Base-by-base conservation (phyloP, 2,797 vertebrate species). In the Selene dorsalis region DNA sequence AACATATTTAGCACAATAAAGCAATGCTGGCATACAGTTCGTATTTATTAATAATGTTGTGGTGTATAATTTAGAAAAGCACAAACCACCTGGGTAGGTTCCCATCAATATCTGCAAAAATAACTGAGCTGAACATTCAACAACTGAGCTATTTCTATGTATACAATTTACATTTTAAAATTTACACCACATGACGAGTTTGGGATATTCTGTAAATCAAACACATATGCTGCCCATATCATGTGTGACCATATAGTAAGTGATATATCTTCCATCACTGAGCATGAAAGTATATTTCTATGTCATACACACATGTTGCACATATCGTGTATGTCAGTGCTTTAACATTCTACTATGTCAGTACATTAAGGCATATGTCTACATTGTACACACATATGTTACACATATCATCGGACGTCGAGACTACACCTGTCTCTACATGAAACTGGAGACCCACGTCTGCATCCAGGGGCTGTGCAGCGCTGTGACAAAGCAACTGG, bases 381-480 rank as follows among this genome's bases (percentile, higher is more conserved):
- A 85, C 81, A 89, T 80, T 70, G 85, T 75, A 87, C 85, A 88
- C 91, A 90, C 87, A 91, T 71, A 88, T 91, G 91, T 88, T 91
- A 72, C 90, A 84, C 87, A 92, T 90, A 91, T 91, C 90, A 90
- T 88, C 85, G 79, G 89, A 88, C 80, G 71, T 80, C 67, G 41
- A 87, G 83, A 84, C 91, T 91, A 91, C 93, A 94, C 93, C 94
- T 94, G 93, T 95, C 93, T 91, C 80, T 77, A 90, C 82, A 90
- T 93, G 94, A 94, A 94, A 95, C 89, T 73, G n/a, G 92, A 95
- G 85, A 85, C 52, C 80, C 74, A 69, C 35, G 85, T 85, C 88
- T 82, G 83, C 84, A 85, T 92, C 84, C 84, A 89, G 88, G 80
- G 87, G 83, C 88, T 82, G 56, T 47, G 84, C 71, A 68, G 86